These are phyloP conservation scores for Porites australiensis DNA, from an alignment of 64 coral and sea anemone species.

Conservation along the genomic window DNA sequence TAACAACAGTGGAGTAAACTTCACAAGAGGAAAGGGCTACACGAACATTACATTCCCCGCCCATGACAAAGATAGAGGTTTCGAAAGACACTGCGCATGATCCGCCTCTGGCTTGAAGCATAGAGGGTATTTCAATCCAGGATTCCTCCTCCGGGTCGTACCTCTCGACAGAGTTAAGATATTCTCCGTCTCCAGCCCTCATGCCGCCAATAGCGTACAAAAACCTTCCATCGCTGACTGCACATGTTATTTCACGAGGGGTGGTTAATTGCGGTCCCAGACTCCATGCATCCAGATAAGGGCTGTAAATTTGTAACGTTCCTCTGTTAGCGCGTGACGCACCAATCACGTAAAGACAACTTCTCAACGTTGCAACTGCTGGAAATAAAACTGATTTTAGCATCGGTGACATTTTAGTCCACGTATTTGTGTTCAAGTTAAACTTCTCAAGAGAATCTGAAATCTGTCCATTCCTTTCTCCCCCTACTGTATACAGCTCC, in stretches of 20 bases:
- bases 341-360: slow-evolving; percentile 20
- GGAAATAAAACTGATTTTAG: slow-evolving; percentile 41
- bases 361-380: slow-evolving; percentile 20
- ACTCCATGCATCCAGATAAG: slow-evolving; percentile 38
- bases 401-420: slow-evolving; percentile 42
- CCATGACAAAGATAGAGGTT: slow-evolving; percentile 65
- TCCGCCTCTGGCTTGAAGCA: slow-evolving; percentile 21
- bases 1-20: slow-evolving; percentile 18
- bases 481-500: slow-evolving; percentile 57
- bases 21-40: slow-evolving; percentile 44
- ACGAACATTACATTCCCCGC: slow-evolving; percentile 51
- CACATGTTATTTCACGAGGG: slow-evolving; percentile 36
- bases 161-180: slow-evolving; percentile 60
- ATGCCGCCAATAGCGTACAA: slow-evolving; percentile 59
- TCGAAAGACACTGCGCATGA: slow-evolving; percentile 29
- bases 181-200: slow-evolving; percentile 45
- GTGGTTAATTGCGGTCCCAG: slow-evolving; percentile 47
- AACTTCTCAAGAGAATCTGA: slow-evolving; percentile 61
- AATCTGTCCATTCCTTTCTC: slow-evolving; percentile 27
- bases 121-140: slow-evolving; percentile 32
- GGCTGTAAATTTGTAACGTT: slow-evolving; percentile 39
- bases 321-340: slow-evolving; percentile 31
- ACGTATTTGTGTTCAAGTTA: slow-evolving; percentile 32
- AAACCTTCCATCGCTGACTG: slow-evolving; percentile 13
- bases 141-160: slow-evolving; percentile 43